These are phyloP conservation scores for Vanessa cardui DNA, from an alignment of 2,888 invertebrate genomes.

Conservation along the genomic window DNA sequence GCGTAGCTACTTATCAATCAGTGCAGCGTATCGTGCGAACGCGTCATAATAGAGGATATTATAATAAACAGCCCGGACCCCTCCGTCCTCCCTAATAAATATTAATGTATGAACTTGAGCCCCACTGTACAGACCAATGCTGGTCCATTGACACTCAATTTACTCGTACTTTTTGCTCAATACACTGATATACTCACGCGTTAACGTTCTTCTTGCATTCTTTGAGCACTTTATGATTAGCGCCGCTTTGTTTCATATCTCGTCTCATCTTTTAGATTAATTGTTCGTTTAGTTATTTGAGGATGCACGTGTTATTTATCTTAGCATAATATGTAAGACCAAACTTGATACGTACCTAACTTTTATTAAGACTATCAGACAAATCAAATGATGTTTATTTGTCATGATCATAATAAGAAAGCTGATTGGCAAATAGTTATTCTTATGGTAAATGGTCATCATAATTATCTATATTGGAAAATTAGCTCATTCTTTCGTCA, in stretches of 20 bases:
- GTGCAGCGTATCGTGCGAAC: slow-evolving; percentile 75
- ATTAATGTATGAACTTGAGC: slow-evolving; percentile 80
- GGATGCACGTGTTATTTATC: slow-evolving; percentile 19
- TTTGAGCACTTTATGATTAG: slow-evolving; percentile 32
- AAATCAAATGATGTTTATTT: no score
- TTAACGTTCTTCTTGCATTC: slow-evolving; percentile 33
- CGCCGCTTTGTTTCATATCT: slow-evolving; percentile 22
- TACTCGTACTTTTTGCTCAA: slow-evolving; percentile 56
- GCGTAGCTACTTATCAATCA: slow-evolving; percentile 60
- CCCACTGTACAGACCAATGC: slow-evolving; percentile 69
- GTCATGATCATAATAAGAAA: no score
- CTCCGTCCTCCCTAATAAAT: slow-evolving; percentile 78
- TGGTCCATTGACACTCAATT: slow-evolving; percentile 81
- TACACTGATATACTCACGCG: slow-evolving; percentile 31
- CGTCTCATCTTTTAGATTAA: slow-evolving; percentile 7
- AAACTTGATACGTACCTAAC: no score
- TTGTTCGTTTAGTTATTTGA: slow-evolving; percentile 16
- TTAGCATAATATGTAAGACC: no score
- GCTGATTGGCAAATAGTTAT: no score
- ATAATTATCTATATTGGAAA: no score
- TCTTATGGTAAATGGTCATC: no score
- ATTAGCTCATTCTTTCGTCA: no score
- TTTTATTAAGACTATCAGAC: no score
- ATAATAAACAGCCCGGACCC: slow-evolving; percentile 80
- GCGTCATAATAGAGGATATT: slow-evolving; percentile 82